Evolutionary conservation across 2,888 invertebrate genomes (phyloP), one percentile per base, ranked within the genome.

Genomic region (Andricus quercusramuli): DNA sequence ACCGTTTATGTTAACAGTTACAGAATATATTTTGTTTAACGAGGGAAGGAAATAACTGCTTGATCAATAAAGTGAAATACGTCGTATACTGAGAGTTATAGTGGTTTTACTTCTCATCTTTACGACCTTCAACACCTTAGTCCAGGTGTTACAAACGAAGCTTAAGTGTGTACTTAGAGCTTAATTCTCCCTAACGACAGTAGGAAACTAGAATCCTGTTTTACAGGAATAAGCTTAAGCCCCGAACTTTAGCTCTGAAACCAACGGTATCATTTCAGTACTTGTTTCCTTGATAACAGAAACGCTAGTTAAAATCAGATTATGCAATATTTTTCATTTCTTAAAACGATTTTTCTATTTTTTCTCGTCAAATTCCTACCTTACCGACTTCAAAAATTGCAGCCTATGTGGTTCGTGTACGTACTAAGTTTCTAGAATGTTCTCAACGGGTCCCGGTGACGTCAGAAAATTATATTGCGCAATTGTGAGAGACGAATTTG

Each of bases 141-240:
- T 67, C 1, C 67, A 67, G 67, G 67, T 67, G 67, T 67, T 67
- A 67, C 67, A 67, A 67, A 67, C 41, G 67, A 67, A 67, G 67
- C 67, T 67, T 67, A 67, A 67, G 67, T 67, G 41, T 41, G 67
- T 67, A 67, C 67, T 41, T 67, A 67, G 41, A 67, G 67, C 67
- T 67, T 67, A 67, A 67, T 41, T 41, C 67, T 67, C n/a, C 37
- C n/a, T 67, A 67, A 67, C 67, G 67, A 41, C 22, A 66, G 37
- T 66, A 66, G 66, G 67, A 67, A 67, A 67, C 67, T 67, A 67
- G 67, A 67, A 67, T 67, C 67, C 67, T 67, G 41, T 22, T 67
- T 67, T 67, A 22, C 67, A 41, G 67, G 22, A 41, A 41, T 41
- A 67, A 67, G 67, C 67, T 41, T 41, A 41, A 67, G n/a, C 41